Percentiles rank a stretch among this genome's conserved stretches.
Conservation (phyloP, 2,888 invertebrate genomes). For the Agrochola circellaris region DNA sequence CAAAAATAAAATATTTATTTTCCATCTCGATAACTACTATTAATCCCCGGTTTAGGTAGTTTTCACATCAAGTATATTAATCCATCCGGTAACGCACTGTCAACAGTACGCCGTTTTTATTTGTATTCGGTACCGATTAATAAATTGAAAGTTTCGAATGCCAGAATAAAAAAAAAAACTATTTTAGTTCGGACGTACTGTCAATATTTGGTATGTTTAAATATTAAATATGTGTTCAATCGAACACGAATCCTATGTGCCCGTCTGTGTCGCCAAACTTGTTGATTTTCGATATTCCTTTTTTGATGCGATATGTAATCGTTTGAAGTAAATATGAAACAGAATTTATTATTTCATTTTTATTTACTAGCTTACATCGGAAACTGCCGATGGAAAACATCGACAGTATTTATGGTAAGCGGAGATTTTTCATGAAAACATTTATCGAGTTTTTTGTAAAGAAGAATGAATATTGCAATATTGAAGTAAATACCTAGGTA, state of each 20-base stretch:
- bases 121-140: slow-evolving; percentile 14
- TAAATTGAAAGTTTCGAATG: slow-evolving; percentile 14
- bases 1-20: slow-evolving; percentile 2
- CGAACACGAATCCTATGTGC: slow-evolving; percentile 39
- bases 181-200: slow-evolving; percentile 35
- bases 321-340: slow-evolving; percentile 70
- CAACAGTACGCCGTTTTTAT: slow-evolving; percentile 11
- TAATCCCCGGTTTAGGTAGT: background rate
- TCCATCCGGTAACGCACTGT: background rate
- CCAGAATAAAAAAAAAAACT: slow-evolving; percentile 13
- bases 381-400: slow-evolving; percentile 34
- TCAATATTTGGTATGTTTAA: slow-evolving; percentile 52
- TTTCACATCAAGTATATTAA: slow-evolving; percentile 15
- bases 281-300: slow-evolving; percentile 70
- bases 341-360: slow-evolving; percentile 70
- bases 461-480: slow-evolving; percentile 21
- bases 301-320: slow-evolving; percentile 71
- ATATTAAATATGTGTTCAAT: slow-evolving; percentile 54
- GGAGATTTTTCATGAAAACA: slow-evolving; percentile 36
- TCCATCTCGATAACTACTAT: background rate
- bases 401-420: slow-evolving; percentile 35
- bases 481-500: background rate
- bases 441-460: slow-evolving; percentile 26
- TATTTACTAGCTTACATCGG: slow-evolving; percentile 52
- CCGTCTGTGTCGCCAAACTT: slow-evolving; percentile 59